phyloP scores from a whole-genome alignment of 2,888 invertebrate genomes.

The Fabriciana adippe region DNA sequence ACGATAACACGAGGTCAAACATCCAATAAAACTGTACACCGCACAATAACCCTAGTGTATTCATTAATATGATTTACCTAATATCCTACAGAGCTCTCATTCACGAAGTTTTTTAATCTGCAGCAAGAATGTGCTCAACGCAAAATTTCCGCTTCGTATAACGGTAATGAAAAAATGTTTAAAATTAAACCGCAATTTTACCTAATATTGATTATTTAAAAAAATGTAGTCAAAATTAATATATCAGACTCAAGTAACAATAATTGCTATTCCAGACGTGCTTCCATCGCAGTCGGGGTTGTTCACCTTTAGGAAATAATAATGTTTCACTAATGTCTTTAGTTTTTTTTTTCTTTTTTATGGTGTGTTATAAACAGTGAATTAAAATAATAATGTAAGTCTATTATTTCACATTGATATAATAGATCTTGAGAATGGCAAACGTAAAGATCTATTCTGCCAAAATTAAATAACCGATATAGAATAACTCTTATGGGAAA shows the following conservation, averaged over 20 bases:
- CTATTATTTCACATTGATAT: too few species aligned
- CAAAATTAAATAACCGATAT: too few species aligned
- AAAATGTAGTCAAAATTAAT: constrained; percentile 30
- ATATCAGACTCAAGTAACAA: constrained; percentile 47
- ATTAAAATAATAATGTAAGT: not conserved
- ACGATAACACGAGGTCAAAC: constrained; percentile 74
- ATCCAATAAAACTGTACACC: constrained; percentile 57
- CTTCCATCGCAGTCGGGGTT: constrained; percentile 61
- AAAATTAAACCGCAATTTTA: constrained; percentile 2
- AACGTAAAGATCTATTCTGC: too few species aligned
- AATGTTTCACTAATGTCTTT: constrained; percentile 60
- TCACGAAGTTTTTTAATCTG: constrained; percentile 5
- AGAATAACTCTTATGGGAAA: not conserved
- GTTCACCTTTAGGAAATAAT: constrained; percentile 75
- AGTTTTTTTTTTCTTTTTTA: constrained; percentile 12
- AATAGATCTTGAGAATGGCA: too few species aligned
- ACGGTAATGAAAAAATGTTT: not conserved
- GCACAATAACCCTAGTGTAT: constrained; percentile 52
- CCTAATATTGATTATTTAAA: constrained; percentile 10
- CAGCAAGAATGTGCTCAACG: not conserved
- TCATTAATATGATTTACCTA: constrained; percentile 58
- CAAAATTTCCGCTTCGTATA: not conserved
- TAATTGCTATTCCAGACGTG: constrained; percentile 75
- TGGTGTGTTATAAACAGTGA: not conserved
- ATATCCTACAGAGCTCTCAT: constrained; percentile 17